Conservation (phyloP, 2,797 vertebrate genomes). For the Gadopsis marmoratus region DNA sequence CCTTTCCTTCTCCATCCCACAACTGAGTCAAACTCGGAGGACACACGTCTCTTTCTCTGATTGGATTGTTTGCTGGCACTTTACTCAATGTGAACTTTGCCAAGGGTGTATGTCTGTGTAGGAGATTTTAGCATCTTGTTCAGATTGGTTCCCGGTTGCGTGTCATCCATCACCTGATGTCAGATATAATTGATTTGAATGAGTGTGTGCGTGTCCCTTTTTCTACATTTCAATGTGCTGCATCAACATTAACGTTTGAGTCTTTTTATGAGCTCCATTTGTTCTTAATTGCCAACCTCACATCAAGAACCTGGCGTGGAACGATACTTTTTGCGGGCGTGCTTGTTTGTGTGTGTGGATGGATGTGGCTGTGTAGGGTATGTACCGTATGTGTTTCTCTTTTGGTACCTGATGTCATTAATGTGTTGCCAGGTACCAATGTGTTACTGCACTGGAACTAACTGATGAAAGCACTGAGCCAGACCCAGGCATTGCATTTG, state of each 20-base stretch:
- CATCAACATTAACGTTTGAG: constrained; percentile 58
- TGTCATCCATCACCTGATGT: constrained; percentile 74
- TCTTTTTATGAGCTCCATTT: constrained; percentile 71
- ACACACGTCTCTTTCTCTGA: constrained; percentile 70
- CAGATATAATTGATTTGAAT: constrained; percentile 65
- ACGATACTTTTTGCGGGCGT: constrained; percentile 52
- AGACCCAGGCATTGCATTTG: constrained; percentile 78
- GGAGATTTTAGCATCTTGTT: constrained; percentile 74
- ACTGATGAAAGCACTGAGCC: constrained; percentile 83
- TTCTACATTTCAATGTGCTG: constrained; percentile 75
- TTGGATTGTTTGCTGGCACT: constrained; percentile 83
- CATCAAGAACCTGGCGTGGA: constrained; percentile 52
- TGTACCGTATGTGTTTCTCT: constrained; percentile 63
- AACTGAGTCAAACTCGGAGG: constrained; percentile 61
- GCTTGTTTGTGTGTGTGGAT: constrained; percentile 49
- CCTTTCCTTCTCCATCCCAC: constrained; percentile 41
- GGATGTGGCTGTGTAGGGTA: constrained; percentile 53
- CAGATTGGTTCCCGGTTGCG: constrained; percentile 60
- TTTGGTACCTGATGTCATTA: constrained; percentile 77
- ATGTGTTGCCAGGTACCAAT: constrained; percentile 76
- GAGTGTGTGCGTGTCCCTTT: constrained; percentile 46
- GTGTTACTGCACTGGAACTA: constrained; percentile 83
- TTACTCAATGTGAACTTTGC: constrained; percentile 84
- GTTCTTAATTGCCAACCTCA: constrained; percentile 79
- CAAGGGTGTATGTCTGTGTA: constrained; percentile 77